Evolutionary conservation across 2,888 invertebrate species (phyloP).

Genomic region (Schizaphis graminum): DNA sequence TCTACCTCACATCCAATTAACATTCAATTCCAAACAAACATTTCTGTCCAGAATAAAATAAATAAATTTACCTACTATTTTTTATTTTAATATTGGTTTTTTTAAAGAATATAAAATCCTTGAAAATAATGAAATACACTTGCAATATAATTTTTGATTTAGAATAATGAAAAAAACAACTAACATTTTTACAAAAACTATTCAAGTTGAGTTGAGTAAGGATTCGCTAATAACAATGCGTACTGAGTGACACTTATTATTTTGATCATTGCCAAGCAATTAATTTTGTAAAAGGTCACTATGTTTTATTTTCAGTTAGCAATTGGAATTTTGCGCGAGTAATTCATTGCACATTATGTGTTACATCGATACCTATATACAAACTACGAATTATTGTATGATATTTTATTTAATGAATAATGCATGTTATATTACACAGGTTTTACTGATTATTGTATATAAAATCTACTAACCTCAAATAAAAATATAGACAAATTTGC

Average conservation of each 20-base stretch:
- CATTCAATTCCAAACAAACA: not conserved
- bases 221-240: not conserved
- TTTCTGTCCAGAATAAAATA: not conserved
- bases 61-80: not conserved
- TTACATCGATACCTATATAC: not conserved
- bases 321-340: not conserved
- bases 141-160: not conserved
- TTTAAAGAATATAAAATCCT: not conserved
- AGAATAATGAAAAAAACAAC: not conserved
- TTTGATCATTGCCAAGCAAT: constrained; percentile 8
- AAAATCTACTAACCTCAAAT: not conserved
- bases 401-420: not conserved
- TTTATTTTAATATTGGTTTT: not conserved
- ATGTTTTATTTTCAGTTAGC: not conserved
- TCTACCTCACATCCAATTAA: not conserved
- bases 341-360: not conserved
- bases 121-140: not conserved
- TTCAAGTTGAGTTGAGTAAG: constrained; percentile 7
- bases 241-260: not conserved
- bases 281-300: not conserved
- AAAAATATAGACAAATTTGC: not conserved
- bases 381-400: not conserved
- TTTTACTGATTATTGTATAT: no score
- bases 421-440: no score
- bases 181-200: not conserved